These are phyloP conservation scores for Lycodopsis pacificus DNA, from an alignment of 2,797 vertebrate species.

Conservation along the genomic window DNA sequence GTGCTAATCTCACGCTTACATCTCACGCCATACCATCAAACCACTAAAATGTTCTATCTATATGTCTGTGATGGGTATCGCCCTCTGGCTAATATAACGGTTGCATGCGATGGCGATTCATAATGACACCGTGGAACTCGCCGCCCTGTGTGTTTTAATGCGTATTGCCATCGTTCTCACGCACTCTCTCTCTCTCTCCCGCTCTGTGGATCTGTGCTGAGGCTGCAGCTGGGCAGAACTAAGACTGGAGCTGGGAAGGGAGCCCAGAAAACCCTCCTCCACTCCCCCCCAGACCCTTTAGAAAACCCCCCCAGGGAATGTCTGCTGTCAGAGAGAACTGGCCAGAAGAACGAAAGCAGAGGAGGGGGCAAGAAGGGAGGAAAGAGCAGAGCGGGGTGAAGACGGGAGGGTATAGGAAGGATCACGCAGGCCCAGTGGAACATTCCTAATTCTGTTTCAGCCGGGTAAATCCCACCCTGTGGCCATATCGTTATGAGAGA, in stretches of 20 bases:
- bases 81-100: slow-evolving; percentile 60
- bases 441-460: slow-evolving; percentile 80
- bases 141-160: slow-evolving; percentile 72
- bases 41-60: slow-evolving; percentile 62
- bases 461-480: slow-evolving; percentile 75
- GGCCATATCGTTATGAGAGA: slow-evolving; percentile 69
- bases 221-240: slow-evolving; percentile 77
- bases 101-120: slow-evolving; percentile 71
- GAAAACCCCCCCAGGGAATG: slow-evolving; percentile 73
- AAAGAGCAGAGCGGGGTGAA: slow-evolving; percentile 56
- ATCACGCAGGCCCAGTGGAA: slow-evolving; percentile 73
- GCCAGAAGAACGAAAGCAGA: slow-evolving; percentile 59
- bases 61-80: slow-evolving; percentile 62
- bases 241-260: slow-evolving; percentile 70
- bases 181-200: slow-evolving; percentile 51
- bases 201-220: slow-evolving; percentile 65
- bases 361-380: slow-evolving; percentile 48
- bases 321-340: slow-evolving; percentile 74
- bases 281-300: slow-evolving; percentile 63
- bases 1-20: slow-evolving; percentile 65
- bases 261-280: slow-evolving; percentile 68
- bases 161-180: slow-evolving; percentile 67
- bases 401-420: slow-evolving; percentile 56
- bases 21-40: slow-evolving; percentile 57
- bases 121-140: slow-evolving; percentile 67